Conservation (phyloP, 2,888 invertebrate genomes). For the Panzeria rudis region DNA sequence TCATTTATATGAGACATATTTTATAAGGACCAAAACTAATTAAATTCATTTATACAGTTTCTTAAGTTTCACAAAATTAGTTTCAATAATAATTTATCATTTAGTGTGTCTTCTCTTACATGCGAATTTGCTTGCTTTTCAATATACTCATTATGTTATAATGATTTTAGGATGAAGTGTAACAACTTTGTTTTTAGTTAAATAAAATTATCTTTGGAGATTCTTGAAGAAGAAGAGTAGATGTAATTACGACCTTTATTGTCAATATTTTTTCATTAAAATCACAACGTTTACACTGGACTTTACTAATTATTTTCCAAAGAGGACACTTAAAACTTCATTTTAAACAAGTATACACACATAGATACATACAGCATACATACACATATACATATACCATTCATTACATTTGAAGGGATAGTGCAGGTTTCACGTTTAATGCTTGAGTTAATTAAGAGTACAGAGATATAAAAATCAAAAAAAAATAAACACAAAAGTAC, state of each 20-base stretch:
- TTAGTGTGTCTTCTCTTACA: constrained; percentile 3
- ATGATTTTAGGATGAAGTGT: constrained; percentile 30
- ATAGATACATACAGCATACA: neutral
- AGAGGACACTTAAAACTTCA: constrained; percentile 65
- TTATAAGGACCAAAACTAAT: constrained; percentile 44
- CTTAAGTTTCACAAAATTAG: constrained; percentile 46
- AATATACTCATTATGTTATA: constrained; percentile 8
- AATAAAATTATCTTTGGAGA: constrained; percentile 42
- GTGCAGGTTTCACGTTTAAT: constrained; percentile 17
- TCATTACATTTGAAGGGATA: neutral
- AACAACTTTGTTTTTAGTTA: constrained; percentile 50
- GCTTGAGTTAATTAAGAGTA: constrained; percentile 28
- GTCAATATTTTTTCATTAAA: constrained; percentile 71
- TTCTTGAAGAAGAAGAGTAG: constrained; percentile 4
- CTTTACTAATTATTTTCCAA: constrained; percentile 66
- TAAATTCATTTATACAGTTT: constrained; percentile 52
- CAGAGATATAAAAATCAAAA: neutral
- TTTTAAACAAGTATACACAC: constrained; percentile 53
- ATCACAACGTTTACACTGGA: constrained; percentile 68
- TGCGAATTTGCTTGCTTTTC: neutral
- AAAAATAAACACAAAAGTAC: neutral
- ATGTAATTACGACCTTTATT: constrained; percentile 68
- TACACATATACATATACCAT: neutral
- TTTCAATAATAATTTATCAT: constrained; percentile 54
- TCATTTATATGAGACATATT: constrained; percentile 4